Evolutionary conservation across 2,113 vertebrate species (phyloP).

Genomic region (Terrapene triunguis): DNA sequence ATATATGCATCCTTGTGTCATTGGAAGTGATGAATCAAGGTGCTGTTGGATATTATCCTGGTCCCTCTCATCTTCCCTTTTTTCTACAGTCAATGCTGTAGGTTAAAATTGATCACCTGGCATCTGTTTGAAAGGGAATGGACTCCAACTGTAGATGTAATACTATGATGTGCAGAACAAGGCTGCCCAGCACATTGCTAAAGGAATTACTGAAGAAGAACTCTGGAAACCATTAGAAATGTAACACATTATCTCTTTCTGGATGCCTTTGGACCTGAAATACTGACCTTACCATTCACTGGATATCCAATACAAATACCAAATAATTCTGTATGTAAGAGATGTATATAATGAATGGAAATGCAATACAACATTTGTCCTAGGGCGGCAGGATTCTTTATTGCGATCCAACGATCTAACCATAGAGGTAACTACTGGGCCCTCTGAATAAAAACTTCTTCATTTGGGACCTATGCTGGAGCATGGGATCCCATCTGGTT

Average conservation of each 20-base stretch:
- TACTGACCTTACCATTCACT: background rate
- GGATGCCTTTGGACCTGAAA: background rate
- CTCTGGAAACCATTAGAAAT: fast-evolving
- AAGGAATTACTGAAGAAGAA: background rate
- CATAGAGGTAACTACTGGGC: fast-evolving
- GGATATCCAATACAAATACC: background rate
- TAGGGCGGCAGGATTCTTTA: background rate
- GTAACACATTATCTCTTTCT: fast-evolving
- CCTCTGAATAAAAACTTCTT: background rate
- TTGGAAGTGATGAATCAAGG: background rate
- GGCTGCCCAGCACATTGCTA: background rate
- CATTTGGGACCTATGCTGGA: background rate
- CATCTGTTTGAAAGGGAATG: background rate
- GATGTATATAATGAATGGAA: background rate
- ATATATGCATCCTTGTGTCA: background rate
- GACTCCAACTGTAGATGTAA: background rate
- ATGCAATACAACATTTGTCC: background rate
- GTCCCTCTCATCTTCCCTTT: background rate
- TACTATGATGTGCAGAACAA: background rate
- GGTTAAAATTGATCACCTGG: background rate
- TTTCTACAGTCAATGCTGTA: background rate
- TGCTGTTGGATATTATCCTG: background rate
- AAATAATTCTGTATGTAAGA: background rate
- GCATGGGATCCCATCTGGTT: background rate
- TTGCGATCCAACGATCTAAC: background rate